phyloP scores from a whole-genome alignment of 2,797 vertebrate genomes.

The Lophius americanus region DNA sequence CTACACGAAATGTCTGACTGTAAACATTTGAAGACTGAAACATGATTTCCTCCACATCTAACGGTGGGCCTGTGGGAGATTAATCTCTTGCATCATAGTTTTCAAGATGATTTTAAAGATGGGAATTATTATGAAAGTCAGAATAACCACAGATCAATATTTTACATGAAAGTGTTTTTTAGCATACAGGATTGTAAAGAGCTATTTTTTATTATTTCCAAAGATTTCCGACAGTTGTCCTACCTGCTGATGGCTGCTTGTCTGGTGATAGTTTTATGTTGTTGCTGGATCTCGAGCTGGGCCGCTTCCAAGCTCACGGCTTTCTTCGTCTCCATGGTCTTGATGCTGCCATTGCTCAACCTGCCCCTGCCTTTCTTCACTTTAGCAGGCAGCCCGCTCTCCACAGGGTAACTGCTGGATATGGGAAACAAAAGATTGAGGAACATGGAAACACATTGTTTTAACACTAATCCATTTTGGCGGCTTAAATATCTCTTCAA shows the following conservation, averaged over 20 bases:
- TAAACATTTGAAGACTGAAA: too few species aligned
- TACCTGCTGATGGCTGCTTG: slow-evolving; percentile 81
- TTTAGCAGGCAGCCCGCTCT: slow-evolving; percentile 70
- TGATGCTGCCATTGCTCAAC: slow-evolving; percentile 64
- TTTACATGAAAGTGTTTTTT: too few species aligned
- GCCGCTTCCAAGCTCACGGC: slow-evolving; percentile 83
- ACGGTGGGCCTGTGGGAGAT: too few species aligned
- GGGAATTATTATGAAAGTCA: too few species aligned
- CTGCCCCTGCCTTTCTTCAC: slow-evolving; percentile 73
- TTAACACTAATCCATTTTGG: too few species aligned
- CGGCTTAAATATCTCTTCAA: too few species aligned
- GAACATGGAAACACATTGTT: background rate
- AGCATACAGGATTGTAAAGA: too few species aligned
- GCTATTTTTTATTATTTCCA: too few species aligned
- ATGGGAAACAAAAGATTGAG: background rate
- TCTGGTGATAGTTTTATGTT: slow-evolving; percentile 73
- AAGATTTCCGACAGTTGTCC: background rate
- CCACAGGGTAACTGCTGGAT: slow-evolving; percentile 66
- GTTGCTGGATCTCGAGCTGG: slow-evolving; percentile 61
- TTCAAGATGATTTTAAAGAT: too few species aligned
- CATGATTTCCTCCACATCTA: too few species aligned
- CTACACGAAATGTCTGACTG: slow-evolving; percentile 2
- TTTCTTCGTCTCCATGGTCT: slow-evolving; percentile 74
- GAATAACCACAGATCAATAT: too few species aligned
- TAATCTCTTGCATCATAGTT: too few species aligned